A percentile compares a stretch with the other conserved stretches of the same genome.
Conservation (phyloP, 2,113 vertebrate species). For the Podarcis cretensis region DNA sequence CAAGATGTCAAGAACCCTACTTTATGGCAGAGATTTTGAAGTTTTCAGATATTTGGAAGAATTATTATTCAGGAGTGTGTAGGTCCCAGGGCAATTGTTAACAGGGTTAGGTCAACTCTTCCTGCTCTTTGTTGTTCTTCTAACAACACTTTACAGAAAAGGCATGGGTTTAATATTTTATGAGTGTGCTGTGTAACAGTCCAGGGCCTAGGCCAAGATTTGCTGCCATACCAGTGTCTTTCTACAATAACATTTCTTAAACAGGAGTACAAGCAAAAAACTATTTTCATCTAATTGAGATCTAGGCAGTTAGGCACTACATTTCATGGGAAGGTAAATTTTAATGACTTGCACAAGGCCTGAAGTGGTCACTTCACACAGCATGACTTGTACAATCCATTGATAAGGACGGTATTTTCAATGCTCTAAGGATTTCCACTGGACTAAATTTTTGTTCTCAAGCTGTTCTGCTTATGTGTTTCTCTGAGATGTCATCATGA, state of each 20-base stretch:
- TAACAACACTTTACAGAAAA: not conserved
- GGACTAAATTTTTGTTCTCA: conserved; percentile 53
- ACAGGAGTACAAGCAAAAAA: not conserved
- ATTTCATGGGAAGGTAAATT: conserved; percentile 23
- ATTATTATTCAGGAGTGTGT: not conserved
- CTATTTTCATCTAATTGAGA: not conserved
- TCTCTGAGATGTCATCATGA: conserved; percentile 39
- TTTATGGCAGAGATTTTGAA: conserved; percentile 6
- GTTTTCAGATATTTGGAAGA: conserved; percentile 8
- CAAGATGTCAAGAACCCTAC: conserved; percentile 31
- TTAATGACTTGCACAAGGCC: conserved; percentile 17
- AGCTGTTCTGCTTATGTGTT: conserved; percentile 46
- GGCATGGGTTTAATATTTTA: not conserved
- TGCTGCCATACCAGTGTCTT: not conserved
- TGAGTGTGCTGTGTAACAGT: not conserved
- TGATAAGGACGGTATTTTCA: conserved; percentile 44
- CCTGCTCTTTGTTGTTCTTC: not conserved
- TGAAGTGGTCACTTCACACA: conserved; percentile 42
- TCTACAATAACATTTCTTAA: not conserved
- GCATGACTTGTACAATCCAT: conserved; percentile 31
- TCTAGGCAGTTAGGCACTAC: conserved; percentile 1
- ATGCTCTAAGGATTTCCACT: conserved; percentile 46
- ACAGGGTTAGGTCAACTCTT: not conserved
- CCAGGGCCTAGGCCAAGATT: not conserved
- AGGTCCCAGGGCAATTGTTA: not conserved